These are phyloP conservation scores for Camptogramma bilineatum DNA, from an alignment of 2,888 invertebrate species.

Conservation along the genomic window DNA sequence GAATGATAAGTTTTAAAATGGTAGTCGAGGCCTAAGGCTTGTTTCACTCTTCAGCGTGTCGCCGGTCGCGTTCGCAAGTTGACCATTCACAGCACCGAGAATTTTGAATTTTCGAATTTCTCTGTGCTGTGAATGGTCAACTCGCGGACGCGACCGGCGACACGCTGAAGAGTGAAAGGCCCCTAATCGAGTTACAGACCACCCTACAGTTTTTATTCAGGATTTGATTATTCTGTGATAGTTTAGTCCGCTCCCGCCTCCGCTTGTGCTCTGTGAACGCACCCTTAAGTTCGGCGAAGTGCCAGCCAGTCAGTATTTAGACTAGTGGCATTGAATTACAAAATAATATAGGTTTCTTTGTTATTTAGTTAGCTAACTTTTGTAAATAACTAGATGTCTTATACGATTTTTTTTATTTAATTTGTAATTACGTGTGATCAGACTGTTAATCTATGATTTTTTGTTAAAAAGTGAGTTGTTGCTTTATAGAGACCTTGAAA, in stretches of 20 bases:
- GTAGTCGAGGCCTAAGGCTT: too few relatives aligned
- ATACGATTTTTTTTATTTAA: conserved; percentile 78
- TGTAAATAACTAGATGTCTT: conserved; percentile 84
- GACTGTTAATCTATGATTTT: conserved; percentile 84
- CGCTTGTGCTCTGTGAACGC: conserved; percentile 7
- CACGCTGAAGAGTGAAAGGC: too few relatives aligned
- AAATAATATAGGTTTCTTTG: conserved; percentile 81
- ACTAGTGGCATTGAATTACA: conserved; percentile 69
- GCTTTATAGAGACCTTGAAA: conserved; percentile 74
- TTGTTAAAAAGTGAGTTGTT: conserved; percentile 82
- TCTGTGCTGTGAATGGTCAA: too few relatives aligned
- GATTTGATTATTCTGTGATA: background rate
- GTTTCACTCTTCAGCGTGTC: too few relatives aligned
- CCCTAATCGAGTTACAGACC: too few relatives aligned
- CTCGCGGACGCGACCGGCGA: too few relatives aligned
- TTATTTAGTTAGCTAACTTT: conserved; percentile 85
- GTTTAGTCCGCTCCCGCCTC: conserved; percentile 1
- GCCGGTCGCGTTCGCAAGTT: too few relatives aligned
- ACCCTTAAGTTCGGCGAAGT: conserved; percentile 57
- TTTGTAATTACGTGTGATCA: conserved; percentile 84
- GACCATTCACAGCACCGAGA: too few relatives aligned
- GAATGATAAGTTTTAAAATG: too few relatives aligned
- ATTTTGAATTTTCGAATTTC: too few relatives aligned
- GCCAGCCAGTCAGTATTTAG: conserved; percentile 81
- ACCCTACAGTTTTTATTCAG: background rate